These are phyloP conservation scores for Harpegnathos saltator DNA, from an alignment of 1,140 invertebrate species.

Conservation along the genomic window DNA sequence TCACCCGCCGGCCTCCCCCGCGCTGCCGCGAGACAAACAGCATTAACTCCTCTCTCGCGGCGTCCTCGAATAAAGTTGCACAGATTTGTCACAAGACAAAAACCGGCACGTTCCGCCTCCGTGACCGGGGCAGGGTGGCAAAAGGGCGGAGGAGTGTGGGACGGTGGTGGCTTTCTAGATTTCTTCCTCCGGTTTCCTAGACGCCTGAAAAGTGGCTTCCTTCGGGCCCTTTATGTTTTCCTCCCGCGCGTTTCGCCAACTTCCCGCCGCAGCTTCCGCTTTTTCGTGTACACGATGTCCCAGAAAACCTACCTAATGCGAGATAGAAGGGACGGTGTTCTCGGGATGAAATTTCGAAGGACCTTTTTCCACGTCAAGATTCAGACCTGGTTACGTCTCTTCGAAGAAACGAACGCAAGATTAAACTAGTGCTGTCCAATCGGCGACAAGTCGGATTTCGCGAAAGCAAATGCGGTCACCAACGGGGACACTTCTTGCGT, in stretches of 20 bases:
- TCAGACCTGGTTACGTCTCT: constrained; percentile 18
- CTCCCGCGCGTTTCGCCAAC: constrained; percentile 53
- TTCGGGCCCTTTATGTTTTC: constrained; percentile 65
- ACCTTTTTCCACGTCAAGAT: constrained; percentile 15
- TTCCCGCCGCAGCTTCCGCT: constrained; percentile 30
- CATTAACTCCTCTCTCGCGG: constrained; percentile 57
- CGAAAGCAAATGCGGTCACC: too few relatives aligned
- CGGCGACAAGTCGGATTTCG: too few relatives aligned
- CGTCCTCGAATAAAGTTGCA: constrained; percentile 63
- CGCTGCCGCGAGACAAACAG: constrained; percentile 63
- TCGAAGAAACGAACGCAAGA: constrained; percentile 1
- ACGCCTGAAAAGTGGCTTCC: constrained; percentile 64
- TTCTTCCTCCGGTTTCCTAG: constrained; percentile 60
- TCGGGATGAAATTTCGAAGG: constrained; percentile 28
- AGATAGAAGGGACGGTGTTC: constrained; percentile 22
- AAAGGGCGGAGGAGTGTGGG: too few relatives aligned
- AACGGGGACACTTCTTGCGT: too few relatives aligned
- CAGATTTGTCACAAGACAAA: constrained; percentile 64
- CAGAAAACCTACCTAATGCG: constrained; percentile 45
- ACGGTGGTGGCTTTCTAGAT: constrained; percentile 8
- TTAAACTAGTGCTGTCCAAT: constrained; percentile 10
- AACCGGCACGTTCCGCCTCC: constrained; percentile 50
- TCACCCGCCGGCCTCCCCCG: background rate
- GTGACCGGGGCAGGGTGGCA: background rate
- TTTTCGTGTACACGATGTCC: constrained; percentile 25